These are phyloP conservation scores for Hydrozoanthus gracilis DNA, from an alignment of 92 coral and sea anemone species.

Conservation along the genomic window DNA sequence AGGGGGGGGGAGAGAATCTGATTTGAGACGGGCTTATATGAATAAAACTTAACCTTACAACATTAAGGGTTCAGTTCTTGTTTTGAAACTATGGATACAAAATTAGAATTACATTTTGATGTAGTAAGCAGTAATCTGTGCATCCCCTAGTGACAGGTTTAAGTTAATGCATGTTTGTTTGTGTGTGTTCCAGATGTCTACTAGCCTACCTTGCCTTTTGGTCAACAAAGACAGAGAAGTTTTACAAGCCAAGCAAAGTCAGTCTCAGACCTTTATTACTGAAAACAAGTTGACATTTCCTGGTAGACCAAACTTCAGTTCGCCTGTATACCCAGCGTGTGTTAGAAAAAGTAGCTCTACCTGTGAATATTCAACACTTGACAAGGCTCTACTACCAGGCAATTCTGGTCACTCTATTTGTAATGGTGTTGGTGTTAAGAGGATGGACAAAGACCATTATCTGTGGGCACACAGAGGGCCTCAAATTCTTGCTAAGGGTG, in stretches of 20 bases:
- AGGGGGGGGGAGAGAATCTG: no score
- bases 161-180: background rate
- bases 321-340: background rate
- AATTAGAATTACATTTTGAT: no score
- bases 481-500: conserved; percentile 31
- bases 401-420: background rate
- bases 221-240: conserved; percentile 2
- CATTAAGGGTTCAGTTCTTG: no score
- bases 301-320: background rate
- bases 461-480: conserved; percentile 70
- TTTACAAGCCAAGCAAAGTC: background rate
- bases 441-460: conserved; percentile 54
- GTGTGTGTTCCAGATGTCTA: background rate
- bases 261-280: conserved; percentile 12
- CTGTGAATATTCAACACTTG: conserved; percentile 6
- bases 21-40: no score
- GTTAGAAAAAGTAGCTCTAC: background rate
- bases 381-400: background rate
- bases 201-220: conserved; percentile 32
- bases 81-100: no score
- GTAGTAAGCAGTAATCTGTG: no score
- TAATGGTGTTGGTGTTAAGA: background rate
- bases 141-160: background rate
- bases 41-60: no score
- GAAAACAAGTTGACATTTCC: background rate